phyloP scores from a whole-genome alignment of 2,888 invertebrate species.

The Lithophane ornitopus region DNA sequence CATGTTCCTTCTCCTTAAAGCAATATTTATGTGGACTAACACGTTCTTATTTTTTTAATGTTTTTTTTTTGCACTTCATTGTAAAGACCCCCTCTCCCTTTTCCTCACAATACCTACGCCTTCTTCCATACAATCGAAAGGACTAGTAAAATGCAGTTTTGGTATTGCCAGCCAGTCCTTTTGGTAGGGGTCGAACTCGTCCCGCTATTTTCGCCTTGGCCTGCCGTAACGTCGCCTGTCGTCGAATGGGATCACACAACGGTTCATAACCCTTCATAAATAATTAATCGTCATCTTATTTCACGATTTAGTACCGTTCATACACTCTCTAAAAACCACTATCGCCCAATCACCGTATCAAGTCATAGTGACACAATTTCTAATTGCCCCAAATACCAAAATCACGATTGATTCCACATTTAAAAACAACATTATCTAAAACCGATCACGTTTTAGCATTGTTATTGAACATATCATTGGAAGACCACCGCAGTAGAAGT shows the following conservation, averaged over 20 bases:
- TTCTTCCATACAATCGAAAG: too few species aligned
- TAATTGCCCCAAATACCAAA: slow-evolving; percentile 55
- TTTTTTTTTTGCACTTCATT: too few species aligned
- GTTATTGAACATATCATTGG: slow-evolving; percentile 44
- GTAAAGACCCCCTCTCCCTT: not conserved
- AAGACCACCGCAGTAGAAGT: slow-evolving; percentile 69
- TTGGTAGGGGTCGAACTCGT: not conserved
- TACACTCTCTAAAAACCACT: slow-evolving; percentile 3
- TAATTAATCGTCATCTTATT: not conserved
- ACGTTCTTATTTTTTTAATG: not conserved
- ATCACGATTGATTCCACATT: slow-evolving; percentile 45
- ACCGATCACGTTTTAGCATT: slow-evolving; percentile 53
- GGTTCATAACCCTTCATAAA: not conserved
- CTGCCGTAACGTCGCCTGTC: not conserved
- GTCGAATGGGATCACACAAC: not conserved
- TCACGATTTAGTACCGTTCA: not conserved
- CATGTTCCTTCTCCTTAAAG: too few species aligned
- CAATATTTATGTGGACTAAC: too few species aligned
- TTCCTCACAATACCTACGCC: too few species aligned
- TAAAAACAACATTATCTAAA: slow-evolving; percentile 42
- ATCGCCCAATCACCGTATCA: slow-evolving; percentile 26
- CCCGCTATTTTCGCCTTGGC: not conserved
- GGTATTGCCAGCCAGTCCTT: not conserved
- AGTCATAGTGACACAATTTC: slow-evolving; percentile 11
- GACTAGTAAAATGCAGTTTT: not conserved